Evolutionary conservation across 1,140 invertebrate species (phyloP), one percentile per base, ranked within the genome.

Genomic region (Drepana arcuata): DNA sequence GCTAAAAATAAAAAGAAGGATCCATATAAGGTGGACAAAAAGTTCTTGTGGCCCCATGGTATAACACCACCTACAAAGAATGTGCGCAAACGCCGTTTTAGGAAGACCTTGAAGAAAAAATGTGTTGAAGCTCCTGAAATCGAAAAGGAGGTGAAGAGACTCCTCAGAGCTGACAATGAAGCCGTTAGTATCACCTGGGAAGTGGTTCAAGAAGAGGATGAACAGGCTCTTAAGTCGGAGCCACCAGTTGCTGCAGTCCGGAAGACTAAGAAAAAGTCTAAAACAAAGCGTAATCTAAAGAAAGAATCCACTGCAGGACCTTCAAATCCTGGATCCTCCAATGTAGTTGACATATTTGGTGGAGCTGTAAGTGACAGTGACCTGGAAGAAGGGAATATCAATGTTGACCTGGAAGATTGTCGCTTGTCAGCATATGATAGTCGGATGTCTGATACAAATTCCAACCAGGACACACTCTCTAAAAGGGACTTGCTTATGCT

Each of bases 51-150:
- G 88, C 95, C 95, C 2, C 96, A 99, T 85, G 96, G 96, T 21
- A 86, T 99, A 11, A 96, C 95, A 2, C 95, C 95, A 2, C 95
- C 97, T 1, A 86, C 96, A 13, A 99, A 99, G 83, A 99, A 99
- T 86, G 95, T 97, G 0, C 86, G 96, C 9, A 94, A 94, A 53
- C 86, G 95, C 47, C 87, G 97, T 49, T 99, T 99, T 64, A 87
- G 97, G 27, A 98, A 98, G 86, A 98, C 95, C 0, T 81, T 99
- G 9, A 96, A 95, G 64, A 98, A 99, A 80, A 99, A 99, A 57
- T 96, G 95, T 82, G 92, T 96, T 1, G 97, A 99, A 83, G 95
- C 95, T 28, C 96, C 96, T 1, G 97, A 99, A 85, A 97, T 99
- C 54, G 97, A 99, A 71, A 99, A 98, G 77, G 97, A 99, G 86